phyloP scores from a whole-genome alignment of 2,888 invertebrate species.

The Pelosia muscerda region DNA sequence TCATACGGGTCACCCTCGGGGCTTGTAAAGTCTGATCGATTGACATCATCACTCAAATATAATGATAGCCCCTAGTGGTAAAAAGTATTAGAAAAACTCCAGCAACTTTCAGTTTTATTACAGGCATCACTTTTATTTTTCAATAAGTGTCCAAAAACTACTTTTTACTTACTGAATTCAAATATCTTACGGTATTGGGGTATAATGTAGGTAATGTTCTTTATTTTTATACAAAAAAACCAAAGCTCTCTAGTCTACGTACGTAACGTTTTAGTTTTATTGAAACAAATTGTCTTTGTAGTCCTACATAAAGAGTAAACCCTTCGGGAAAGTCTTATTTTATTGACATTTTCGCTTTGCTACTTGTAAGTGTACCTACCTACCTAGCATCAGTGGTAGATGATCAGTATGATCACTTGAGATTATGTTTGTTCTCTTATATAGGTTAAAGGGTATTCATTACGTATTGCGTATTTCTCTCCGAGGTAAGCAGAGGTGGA shows the following conservation, averaged over 20 bases:
- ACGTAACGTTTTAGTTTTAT: conserved; percentile 13
- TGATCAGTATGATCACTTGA: background rate
- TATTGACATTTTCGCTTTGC: background rate
- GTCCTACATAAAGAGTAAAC: background rate
- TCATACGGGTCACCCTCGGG: conserved; percentile 30
- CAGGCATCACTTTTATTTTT: conserved; percentile 31
- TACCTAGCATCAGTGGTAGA: background rate
- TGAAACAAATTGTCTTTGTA: conserved; percentile 3
- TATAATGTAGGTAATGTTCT: background rate
- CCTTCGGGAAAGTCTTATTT: background rate
- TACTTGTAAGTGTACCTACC: background rate
- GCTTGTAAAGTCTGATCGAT: conserved; percentile 48
- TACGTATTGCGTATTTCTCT: no score
- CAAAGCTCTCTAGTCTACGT: background rate
- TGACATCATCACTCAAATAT: conserved; percentile 45
- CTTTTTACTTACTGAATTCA: background rate
- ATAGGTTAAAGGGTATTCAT: no score
- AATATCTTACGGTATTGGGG: background rate
- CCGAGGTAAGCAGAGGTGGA: no score
- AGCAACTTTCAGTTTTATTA: conserved; percentile 34
- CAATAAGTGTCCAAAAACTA: conserved; percentile 19
- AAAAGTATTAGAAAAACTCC: conserved; percentile 37
- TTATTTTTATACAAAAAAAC: conserved; percentile 12
- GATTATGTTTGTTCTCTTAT: background rate
- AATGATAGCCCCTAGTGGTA: conserved; percentile 30